These are phyloP conservation scores for Pachydiplax longipennis DNA, from an alignment of 2,888 invertebrate species.

Conservation along the genomic window DNA sequence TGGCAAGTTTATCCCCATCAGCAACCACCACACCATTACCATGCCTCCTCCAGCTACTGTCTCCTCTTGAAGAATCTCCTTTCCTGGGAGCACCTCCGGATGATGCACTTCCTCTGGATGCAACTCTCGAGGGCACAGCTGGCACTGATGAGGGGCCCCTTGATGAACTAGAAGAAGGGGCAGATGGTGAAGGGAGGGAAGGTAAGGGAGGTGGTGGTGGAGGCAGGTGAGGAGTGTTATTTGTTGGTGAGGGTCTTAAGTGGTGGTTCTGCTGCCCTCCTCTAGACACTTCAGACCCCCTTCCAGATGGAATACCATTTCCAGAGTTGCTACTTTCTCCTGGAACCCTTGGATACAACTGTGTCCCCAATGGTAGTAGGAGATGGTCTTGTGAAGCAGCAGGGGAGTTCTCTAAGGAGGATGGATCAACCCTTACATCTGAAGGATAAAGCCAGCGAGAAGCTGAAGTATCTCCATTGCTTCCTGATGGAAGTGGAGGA, in stretches of 20 bases:
- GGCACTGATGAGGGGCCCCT: constrained; percentile 42
- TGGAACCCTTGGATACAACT: background rate
- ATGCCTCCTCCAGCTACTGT: constrained; percentile 11
- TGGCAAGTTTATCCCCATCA: constrained; percentile 41
- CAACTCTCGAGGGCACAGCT: constrained; percentile 47
- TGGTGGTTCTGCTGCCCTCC: constrained; percentile 37
- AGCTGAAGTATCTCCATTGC: constrained; percentile 58
- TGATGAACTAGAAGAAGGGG: constrained; percentile 11
- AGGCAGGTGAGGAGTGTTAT: background rate
- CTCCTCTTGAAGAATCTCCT: background rate
- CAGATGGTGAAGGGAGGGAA: background rate
- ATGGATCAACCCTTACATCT: constrained; percentile 65
- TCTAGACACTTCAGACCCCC: background rate
- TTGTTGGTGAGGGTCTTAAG: constrained; percentile 34
- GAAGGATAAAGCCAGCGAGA: constrained; percentile 70
- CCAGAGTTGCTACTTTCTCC: constrained; percentile 13
- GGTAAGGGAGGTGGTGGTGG: background rate
- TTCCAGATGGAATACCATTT: background rate
- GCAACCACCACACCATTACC: background rate
- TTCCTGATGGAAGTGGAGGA: constrained; percentile 60
- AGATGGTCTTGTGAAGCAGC: constrained; percentile 63
- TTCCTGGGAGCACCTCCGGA: background rate
- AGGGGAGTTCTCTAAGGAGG: constrained; percentile 61
- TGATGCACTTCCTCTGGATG: constrained; percentile 29
- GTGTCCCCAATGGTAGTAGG: constrained; percentile 58